These are phyloP conservation scores for Edolisoma coerulescens DNA, from an alignment of 2,113 vertebrate species.

Conservation along the genomic window DNA sequence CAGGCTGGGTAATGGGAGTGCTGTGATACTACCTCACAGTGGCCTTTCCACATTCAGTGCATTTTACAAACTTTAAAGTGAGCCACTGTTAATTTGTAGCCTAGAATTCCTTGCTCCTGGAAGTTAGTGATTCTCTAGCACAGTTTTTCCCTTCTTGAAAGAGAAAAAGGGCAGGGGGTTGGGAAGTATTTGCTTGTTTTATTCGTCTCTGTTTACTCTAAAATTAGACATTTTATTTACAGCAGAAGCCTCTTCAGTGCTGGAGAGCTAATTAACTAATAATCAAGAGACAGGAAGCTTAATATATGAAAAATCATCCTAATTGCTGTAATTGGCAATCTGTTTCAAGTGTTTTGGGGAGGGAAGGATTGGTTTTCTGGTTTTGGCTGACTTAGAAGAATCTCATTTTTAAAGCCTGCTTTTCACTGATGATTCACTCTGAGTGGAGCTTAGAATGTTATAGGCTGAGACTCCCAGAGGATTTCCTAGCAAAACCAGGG, in stretches of 20 bases:
- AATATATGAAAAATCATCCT: constrained; percentile 15
- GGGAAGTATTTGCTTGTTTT: background rate
- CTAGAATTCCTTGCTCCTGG: background rate
- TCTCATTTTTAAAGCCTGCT: constrained; percentile 10
- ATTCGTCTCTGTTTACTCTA: background rate
- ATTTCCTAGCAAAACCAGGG: background rate
- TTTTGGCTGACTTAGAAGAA: background rate
- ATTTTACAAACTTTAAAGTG: background rate
- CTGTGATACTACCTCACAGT: background rate
- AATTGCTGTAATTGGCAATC: constrained; percentile 3
- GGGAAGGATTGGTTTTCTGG: background rate
- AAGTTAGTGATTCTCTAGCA: background rate
- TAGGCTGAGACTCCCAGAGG: background rate
- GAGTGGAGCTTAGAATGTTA: background rate
- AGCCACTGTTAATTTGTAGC: background rate
- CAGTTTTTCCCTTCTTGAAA: background rate
- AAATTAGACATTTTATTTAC: constrained; percentile 17
- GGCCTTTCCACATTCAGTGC: background rate
- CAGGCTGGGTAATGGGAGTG: background rate
- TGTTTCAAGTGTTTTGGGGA: constrained; percentile 28
- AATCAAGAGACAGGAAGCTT: constrained; percentile 16
- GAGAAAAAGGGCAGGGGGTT: background rate
- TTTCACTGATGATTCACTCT: background rate
- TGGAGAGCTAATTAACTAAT: constrained; percentile 8
- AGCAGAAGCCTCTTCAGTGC: background rate